Base-by-base conservation (phyloP, 2,888 invertebrate genomes). In the Acrobasis repandana region DNA sequence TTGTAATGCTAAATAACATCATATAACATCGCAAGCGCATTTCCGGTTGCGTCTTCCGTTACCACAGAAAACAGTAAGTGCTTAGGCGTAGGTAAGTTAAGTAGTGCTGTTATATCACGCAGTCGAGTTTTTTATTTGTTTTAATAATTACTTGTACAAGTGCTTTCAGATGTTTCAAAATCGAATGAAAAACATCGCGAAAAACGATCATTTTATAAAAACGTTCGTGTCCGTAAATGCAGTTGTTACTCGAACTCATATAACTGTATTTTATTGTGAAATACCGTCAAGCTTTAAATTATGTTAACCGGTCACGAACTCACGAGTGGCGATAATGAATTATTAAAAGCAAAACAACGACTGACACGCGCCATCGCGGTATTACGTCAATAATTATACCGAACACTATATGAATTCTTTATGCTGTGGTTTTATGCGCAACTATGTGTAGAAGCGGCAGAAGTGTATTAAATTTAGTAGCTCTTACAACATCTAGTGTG, bases 311-410 rank as follows among this genome's bases (percentile, higher is more conserved):
- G 70, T 66, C 65, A 65, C 63, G 63, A 65, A 54, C 60, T 66
- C 65, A 65, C 63, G 63, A 65, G 56, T 60, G 72, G 20, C 36
- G 57, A 34, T 33, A 20, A 76, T 84, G 83, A 83, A 86, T 83
- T 85, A 87, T 85, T 87, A 80, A 85, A 82, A 79, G 73, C 73
- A 68, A 72, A 68, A 68, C 69, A 62, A 69, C 65, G 69, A 74
- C 69, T 63, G 73, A 67, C 69, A 54, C 50, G 36, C 16, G 28
- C 52, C 70, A 67, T 56, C 59, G 67, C 62, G 73, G 73, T 67
- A 71, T 83, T 80, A 86, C 82, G 82, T 84, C 72, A 83, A 86
- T 86, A 85, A 87, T 87, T 84, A 81, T 81, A 76, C 71, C 73
- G 78, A 77, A 79, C 71, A 70, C 67, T 48, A 60, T 47, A 63